Conservation (phyloP, 1,140 invertebrate genomes). For the Vanessa tameamea region DNA sequence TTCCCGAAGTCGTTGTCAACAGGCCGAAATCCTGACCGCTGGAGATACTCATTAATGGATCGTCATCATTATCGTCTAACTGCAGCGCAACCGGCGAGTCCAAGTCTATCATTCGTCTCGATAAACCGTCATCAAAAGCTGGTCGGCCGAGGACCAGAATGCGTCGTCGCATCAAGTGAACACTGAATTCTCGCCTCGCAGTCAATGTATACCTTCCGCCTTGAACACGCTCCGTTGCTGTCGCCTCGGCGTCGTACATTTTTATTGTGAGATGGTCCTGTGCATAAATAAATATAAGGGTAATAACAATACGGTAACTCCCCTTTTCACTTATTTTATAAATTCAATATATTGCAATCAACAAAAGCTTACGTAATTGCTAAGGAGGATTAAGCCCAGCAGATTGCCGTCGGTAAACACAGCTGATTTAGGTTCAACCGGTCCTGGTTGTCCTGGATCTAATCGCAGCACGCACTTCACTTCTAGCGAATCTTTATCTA, state of each 20-base stretch:
- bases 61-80: slow-evolving; percentile 70
- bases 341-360: slow-evolving; percentile 5
- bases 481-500: slow-evolving; percentile 82
- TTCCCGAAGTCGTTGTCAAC: slow-evolving; percentile 88
- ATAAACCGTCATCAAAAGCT: slow-evolving; percentile 85
- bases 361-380: slow-evolving; percentile 87
- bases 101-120: slow-evolving; percentile 54
- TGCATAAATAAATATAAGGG: slow-evolving; percentile 18
- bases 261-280: slow-evolving; percentile 92
- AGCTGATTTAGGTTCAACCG: slow-evolving; percentile 82
- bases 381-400: slow-evolving; percentile 89
- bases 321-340: no score
- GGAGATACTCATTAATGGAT: slow-evolving; percentile 63
- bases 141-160: slow-evolving; percentile 88
- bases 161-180: slow-evolving; percentile 83
- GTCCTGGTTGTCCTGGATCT: slow-evolving; percentile 82
- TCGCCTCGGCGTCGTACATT: slow-evolving; percentile 86
- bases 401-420: slow-evolving; percentile 93
- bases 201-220: slow-evolving; percentile 57
- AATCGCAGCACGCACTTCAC: slow-evolving; percentile 83
- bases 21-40: slow-evolving; percentile 93
- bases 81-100: slow-evolving; percentile 65
- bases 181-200: slow-evolving; percentile 79
- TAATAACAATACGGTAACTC: no score
- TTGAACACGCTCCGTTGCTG: slow-evolving; percentile 40